Base-by-base conservation (phyloP, 1,140 invertebrate species). In the Lordiphosa mommai region DNA sequence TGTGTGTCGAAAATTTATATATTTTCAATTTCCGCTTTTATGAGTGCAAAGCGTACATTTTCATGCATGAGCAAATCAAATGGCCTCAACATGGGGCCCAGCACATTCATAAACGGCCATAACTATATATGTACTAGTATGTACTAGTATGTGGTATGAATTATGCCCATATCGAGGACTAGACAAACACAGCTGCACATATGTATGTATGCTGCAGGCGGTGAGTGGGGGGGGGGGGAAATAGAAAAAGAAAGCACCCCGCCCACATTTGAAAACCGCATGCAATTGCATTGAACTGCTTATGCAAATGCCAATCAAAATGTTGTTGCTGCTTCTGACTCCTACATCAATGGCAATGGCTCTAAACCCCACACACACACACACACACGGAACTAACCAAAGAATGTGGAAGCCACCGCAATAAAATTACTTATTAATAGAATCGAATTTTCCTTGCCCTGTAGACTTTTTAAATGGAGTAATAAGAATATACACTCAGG, bases 221-320 rank as follows among this genome's bases (percentile, higher is more conserved):
- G 49, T 47, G 43, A 52, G 32, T 65, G 61, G 63, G 44, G 34
- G 38, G 40, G 29, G 47, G 32, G 10, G 46, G 14, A 47, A 23
- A 33, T 29, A 9, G 23, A 47, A 10, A 36, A 52, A 10, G 48
- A 17, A 44, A 12, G 12, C 32, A n/a, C 12, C 5, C 34, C 16
- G 12, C 44, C 33, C 34, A 30, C 41, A 33, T 48, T 16, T 16
- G 52, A 12, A 4, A 49, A 55, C 38, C 51, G 48, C 27, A 53
- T 60, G 65, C 66, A 82, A 80, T 64, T 82, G 71, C 76, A 80
- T 76, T 74, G 76, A 82, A 80, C 76, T 80, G 76, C 76, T 80
- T 80, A 82, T 80, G 76, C 76, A 80, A 80, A 80, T 80, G 76
- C 61, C 77, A 80, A 80, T 80, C 76, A 82, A 80, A 82, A 82